Evolutionary conservation across 2,113 vertebrate species (phyloP).

Genomic region (Ptilorrhoa leucosticta): DNA sequence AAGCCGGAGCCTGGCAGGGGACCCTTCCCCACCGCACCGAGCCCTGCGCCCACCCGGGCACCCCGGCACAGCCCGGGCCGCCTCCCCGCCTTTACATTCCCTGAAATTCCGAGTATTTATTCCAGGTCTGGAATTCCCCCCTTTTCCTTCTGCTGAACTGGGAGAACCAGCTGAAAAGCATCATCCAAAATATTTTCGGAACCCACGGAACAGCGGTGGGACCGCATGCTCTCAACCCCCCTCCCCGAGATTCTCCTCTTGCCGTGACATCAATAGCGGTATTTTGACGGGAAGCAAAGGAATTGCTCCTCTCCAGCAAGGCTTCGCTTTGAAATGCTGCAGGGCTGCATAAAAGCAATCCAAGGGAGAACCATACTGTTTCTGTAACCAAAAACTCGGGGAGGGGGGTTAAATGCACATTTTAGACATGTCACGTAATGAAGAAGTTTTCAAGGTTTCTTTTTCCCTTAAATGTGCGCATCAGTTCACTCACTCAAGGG

Average conservation of each 20-base stretch:
- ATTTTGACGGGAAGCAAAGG: neutral
- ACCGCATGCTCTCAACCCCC: neutral
- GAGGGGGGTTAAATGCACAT: neutral
- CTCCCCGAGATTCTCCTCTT: neutral
- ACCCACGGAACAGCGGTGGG: fast-evolving
- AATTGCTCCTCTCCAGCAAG: neutral
- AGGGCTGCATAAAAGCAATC: neutral
- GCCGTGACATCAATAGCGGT: neutral
- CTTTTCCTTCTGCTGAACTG: neutral
- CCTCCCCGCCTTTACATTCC: neutral
- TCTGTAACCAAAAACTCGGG: neutral
- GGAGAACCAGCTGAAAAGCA: neutral
- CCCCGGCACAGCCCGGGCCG: fast-evolving
- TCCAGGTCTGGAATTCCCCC: neutral
- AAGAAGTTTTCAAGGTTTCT: neutral
- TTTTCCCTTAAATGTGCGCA: neutral
- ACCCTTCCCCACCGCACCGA: neutral
- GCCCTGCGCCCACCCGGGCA: neutral
- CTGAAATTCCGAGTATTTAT: fast-evolving
- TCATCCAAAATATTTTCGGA: neutral
- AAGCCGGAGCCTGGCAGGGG: neutral
- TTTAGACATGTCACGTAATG: neutral
- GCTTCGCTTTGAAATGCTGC: neutral
- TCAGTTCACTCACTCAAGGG: neutral
- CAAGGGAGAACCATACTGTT: neutral